phyloP scores from a whole-genome alignment of 2,888 invertebrate species.

The Euplagia quadripunctaria region DNA sequence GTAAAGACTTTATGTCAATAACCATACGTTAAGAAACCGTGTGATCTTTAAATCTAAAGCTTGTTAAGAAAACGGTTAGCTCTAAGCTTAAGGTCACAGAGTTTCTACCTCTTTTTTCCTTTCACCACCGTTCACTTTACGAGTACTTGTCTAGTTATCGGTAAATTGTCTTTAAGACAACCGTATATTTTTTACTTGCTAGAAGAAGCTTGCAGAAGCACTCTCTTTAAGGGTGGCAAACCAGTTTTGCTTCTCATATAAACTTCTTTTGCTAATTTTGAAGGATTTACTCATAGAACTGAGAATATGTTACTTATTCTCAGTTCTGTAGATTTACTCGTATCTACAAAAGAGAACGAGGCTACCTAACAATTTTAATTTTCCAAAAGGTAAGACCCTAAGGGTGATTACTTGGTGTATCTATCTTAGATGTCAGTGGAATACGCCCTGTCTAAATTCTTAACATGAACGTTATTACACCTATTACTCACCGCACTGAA shows the following conservation, averaged over 20 bases:
- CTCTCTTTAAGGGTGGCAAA: too few relatives aligned
- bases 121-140: background rate
- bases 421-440: background rate
- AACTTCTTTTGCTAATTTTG: too few relatives aligned
- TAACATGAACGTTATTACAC: background rate
- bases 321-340: background rate
- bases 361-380: background rate
- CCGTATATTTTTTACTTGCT: background rate
- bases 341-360: background rate
- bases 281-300: too few relatives aligned
- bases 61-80: too few relatives aligned
- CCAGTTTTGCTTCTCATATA: too few relatives aligned
- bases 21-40: too few relatives aligned
- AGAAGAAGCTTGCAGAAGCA: too few relatives aligned
- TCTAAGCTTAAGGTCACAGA: too few relatives aligned
- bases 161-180: background rate
- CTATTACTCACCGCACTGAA: slow-evolving; percentile 15
- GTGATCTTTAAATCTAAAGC: too few relatives aligned
- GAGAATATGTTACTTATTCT: background rate
- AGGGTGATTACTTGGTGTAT: background rate
- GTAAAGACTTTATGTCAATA: too few relatives aligned
- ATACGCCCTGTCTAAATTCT: background rate
- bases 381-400: background rate
- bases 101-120: background rate
- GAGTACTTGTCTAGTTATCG: background rate